Conservation (phyloP, 2,797 vertebrate species). For the Vireo griseus region DNA sequence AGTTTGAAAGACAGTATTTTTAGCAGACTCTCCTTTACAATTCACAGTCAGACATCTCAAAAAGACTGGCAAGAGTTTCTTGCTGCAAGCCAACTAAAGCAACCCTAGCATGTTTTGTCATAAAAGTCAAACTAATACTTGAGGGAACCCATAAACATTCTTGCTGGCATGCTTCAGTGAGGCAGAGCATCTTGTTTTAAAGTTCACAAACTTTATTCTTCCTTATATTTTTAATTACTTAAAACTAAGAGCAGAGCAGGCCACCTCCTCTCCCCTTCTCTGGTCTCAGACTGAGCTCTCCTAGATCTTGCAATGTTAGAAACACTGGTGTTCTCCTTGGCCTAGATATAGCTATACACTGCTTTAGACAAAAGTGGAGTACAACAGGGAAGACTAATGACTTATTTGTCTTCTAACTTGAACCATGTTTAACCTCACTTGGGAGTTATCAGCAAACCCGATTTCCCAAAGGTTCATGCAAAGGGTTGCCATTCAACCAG, state of each 20-base stretch:
- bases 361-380: neutral
- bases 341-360: neutral
- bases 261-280: neutral
- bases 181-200: neutral
- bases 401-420: neutral
- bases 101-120: neutral
- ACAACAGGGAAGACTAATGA: neutral
- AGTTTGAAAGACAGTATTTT: neutral
- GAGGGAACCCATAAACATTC: neutral
- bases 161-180: neutral
- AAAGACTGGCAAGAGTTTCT: neutral
- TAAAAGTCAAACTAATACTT: neutral
- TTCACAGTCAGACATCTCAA: neutral
- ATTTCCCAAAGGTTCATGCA: neutral
- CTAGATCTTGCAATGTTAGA: neutral
- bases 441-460: slow-evolving; percentile 1
- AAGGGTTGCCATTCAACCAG: neutral
- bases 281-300: neutral
- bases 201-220: neutral
- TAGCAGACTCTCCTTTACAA: neutral
- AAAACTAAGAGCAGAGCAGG: neutral
- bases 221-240: neutral
- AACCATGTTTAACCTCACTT: neutral
- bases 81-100: neutral
- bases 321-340: neutral